Percentiles rank a stretch among this genome's conserved stretches.
Evolutionary conservation across 2,888 invertebrate genomes (phyloP).

Genomic region (Stenichneumon culpator): DNA sequence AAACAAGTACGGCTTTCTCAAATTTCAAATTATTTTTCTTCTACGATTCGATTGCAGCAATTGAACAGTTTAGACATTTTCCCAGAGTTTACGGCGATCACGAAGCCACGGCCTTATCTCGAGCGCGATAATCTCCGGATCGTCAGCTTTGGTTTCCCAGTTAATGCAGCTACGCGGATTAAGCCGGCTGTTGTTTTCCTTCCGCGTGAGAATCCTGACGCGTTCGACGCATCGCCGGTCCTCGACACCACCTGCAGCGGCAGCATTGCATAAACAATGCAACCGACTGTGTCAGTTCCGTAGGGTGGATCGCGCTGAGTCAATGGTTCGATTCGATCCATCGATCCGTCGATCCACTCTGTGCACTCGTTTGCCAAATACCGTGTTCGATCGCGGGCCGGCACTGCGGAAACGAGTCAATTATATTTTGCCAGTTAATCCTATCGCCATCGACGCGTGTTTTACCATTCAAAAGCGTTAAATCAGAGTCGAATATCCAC

Average conservation of each 20-base stretch:
- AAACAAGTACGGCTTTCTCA: too few relatives aligned
- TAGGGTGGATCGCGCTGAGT: not conserved
- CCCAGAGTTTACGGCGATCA: not conserved
- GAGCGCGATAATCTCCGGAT: not conserved
- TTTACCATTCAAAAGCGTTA: constrained; percentile 52
- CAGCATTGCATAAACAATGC: constrained; percentile 8
- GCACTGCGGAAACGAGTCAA: not conserved
- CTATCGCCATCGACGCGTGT: constrained; percentile 36
- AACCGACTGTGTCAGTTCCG: not conserved
- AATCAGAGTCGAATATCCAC: constrained; percentile 31
- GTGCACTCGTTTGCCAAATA: constrained; percentile 15
- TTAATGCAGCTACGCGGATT: constrained; percentile 58
- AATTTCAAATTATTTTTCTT: too few relatives aligned
- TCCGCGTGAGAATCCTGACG: constrained; percentile 27
- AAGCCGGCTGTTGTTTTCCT: constrained; percentile 60
- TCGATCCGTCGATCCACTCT: not conserved
- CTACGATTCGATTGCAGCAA: too few relatives aligned
- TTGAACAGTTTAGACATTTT: not conserved
- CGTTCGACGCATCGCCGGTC: constrained; percentile 50
- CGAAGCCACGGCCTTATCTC: not conserved
- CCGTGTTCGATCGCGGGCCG: constrained; percentile 28
- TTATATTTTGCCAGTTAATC: constrained; percentile 53
- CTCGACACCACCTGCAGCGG: not conserved
- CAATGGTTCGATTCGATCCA: constrained; percentile 19
- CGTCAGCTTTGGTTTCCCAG: constrained; percentile 39